Evolutionary conservation across 2,113 vertebrate species (phyloP).

Genomic region (Paramisgurnus dabryanus): DNA sequence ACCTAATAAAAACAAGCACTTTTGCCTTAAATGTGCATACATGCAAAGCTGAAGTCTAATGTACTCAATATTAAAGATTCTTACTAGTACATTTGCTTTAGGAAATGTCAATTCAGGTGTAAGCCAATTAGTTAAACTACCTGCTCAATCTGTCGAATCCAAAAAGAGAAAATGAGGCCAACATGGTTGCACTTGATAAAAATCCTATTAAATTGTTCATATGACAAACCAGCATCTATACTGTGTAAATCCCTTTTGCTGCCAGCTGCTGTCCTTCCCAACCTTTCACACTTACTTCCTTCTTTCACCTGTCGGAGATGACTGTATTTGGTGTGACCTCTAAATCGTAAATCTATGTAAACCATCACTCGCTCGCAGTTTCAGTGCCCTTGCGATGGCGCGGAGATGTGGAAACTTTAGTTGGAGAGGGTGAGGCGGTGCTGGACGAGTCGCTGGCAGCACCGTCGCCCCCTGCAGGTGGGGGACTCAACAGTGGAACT

Average conservation of each 20-base stretch:
- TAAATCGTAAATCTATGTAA: not conserved
- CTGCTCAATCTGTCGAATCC: no score
- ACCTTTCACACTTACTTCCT: not conserved
- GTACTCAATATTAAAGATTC: not conserved
- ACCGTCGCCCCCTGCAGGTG: slow-evolving; percentile 79
- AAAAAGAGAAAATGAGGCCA: no score
- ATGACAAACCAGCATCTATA: not conserved
- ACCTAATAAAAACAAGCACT: not conserved
- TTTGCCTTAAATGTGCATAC: not conserved
- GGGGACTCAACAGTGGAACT: slow-evolving; percentile 79
- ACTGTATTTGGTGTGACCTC: slow-evolving; percentile 24
- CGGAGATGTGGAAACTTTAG: slow-evolving; percentile 86
- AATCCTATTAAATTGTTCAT: no score
- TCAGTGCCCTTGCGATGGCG: slow-evolving; percentile 84
- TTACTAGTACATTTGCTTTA: not conserved
- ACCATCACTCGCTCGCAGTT: slow-evolving; percentile 82
- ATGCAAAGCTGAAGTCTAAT: not conserved
- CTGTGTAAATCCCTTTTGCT: slow-evolving; percentile 4
- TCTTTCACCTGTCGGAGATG: not conserved
- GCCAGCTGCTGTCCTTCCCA: not conserved
- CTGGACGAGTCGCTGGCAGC: slow-evolving; percentile 86
- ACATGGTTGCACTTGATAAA: no score
- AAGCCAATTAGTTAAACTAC: no score
- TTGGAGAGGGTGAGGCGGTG: slow-evolving; percentile 87
- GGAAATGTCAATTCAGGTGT: no score